A percentile compares a stretch with the other conserved stretches of the same genome.
Evolutionary conservation across 2,113 vertebrate genomes (phyloP).

Genomic region (Greenwoodochromis staneri): DNA sequence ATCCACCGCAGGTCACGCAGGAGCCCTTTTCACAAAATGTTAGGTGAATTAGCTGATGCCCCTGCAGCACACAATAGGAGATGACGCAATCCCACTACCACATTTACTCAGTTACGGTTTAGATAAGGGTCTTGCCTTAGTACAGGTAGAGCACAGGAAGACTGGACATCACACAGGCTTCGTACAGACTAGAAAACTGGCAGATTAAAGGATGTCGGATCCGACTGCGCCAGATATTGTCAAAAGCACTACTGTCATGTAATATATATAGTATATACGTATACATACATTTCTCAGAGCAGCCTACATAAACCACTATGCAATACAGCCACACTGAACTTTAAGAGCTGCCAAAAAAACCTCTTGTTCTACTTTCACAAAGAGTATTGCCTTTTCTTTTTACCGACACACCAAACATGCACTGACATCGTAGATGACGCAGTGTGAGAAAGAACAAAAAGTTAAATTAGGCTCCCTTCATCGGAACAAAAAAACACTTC

Average conservation of each 20-base stretch:
- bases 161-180: accelerated
- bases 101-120: neutral
- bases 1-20: neutral
- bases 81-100: neutral
- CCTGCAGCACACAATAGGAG: neutral
- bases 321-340: neutral
- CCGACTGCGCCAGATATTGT: accelerated
- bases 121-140: neutral
- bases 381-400: neutral
- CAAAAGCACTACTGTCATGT: neutral
- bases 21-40: neutral
- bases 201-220: neutral
- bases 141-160: accelerated
- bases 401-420: neutral
- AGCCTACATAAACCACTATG: neutral
- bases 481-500: neutral
- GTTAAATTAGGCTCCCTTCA: neutral
- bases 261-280: neutral
- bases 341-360: neutral
- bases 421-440: neutral
- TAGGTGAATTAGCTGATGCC: neutral
- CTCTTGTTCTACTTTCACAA: neutral
- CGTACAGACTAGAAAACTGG: neutral
- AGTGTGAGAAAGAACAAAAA: neutral
- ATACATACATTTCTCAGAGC: neutral